phyloP scores from a whole-genome alignment of 2,888 invertebrate genomes.

The Busseola fusca region DNA sequence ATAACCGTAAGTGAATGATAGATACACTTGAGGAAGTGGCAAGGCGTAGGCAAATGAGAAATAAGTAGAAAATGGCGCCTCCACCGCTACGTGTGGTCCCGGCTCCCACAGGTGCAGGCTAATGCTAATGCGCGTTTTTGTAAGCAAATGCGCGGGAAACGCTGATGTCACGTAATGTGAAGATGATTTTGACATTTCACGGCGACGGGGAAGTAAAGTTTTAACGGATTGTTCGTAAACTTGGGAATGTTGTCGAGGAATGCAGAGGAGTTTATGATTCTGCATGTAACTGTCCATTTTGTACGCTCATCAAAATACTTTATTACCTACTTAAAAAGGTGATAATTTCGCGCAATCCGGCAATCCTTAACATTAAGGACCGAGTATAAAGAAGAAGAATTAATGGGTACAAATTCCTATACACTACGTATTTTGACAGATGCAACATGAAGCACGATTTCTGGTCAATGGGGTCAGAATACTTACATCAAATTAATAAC shows the following conservation, averaged over 20 bases:
- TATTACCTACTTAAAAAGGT: background rate
- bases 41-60: constrained; percentile 65
- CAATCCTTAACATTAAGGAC: background rate
- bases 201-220: constrained; percentile 59
- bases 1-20: constrained; percentile 60
- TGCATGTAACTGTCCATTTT: background rate
- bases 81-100: constrained; percentile 55
- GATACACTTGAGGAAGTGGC: constrained; percentile 66
- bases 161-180: constrained; percentile 62
- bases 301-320: background rate
- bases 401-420: background rate
- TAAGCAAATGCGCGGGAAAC: constrained; percentile 55
- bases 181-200: constrained; percentile 68
- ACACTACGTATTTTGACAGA: background rate
- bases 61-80: constrained; percentile 62
- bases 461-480: background rate
- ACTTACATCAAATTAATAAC: background rate
- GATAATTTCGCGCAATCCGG: background rate
- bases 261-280: constrained; percentile 4
- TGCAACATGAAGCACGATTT: too few relatives aligned
- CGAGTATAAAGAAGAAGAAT: background rate
- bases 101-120: constrained; percentile 61
- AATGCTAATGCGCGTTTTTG: constrained; percentile 56
- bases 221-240: constrained; percentile 46
- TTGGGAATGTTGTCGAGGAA: constrained; percentile 36